Conservation (phyloP, 2,888 invertebrate genomes). For the Alitta virens region DNA sequence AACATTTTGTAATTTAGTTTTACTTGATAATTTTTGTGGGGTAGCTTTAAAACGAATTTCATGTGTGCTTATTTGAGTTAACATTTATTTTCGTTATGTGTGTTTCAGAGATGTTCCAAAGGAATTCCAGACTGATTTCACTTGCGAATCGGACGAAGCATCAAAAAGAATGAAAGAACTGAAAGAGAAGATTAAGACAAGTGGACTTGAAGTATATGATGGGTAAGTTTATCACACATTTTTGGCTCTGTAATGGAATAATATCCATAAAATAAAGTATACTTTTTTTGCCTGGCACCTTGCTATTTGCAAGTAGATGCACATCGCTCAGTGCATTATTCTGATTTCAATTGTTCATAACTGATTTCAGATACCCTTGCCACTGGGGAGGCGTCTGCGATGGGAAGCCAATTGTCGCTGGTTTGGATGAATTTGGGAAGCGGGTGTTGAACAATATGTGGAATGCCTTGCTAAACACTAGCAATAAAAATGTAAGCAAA, state of each 20-base stretch:
- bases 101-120: constrained; percentile 47
- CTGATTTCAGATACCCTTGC: constrained; percentile 52
- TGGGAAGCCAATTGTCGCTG: constrained; percentile 49
- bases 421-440: constrained; percentile 54
- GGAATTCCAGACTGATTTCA: constrained; percentile 41
- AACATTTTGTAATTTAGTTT: no score
- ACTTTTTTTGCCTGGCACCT: not conserved
- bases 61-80: constrained; percentile 1
- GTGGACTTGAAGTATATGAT: constrained; percentile 53
- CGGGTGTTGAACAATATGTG: constrained; percentile 54
- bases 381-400: constrained; percentile 52
- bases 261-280: not conserved
- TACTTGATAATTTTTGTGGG: no score
- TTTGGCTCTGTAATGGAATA: no score
- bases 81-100: no score
- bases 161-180: constrained; percentile 38
- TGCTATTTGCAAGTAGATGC: no score
- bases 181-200: constrained; percentile 43
- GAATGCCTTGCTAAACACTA: no score
- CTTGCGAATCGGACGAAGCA: constrained; percentile 36
- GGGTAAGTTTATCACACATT: constrained; percentile 32
- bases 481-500: no score
- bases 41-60: not conserved
- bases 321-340: no score
- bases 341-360: no score